Conservation (phyloP, 2,797 vertebrate genomes). For the Sebastes dallii region DNA sequence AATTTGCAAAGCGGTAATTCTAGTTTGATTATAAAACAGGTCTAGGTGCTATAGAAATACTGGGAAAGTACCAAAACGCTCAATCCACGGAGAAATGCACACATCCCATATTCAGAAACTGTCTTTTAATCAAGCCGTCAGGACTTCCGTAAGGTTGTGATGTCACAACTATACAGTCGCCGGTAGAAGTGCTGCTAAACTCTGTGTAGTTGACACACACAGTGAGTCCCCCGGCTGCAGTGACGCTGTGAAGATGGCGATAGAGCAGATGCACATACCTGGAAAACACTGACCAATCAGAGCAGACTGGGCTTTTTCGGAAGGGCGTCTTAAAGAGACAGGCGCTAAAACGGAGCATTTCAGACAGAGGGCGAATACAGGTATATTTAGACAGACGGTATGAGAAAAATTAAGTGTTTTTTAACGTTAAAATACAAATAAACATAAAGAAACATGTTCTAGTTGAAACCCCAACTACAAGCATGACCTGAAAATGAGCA, state of each 20-base stretch:
- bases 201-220: no score
- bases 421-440: neutral
- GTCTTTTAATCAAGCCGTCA: neutral
- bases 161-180: no score
- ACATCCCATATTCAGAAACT: rapidly evolving
- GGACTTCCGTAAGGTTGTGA: no score
- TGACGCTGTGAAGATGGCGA: no score
- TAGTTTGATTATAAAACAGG: no score
- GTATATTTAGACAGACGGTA: neutral
- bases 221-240: no score
- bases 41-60: neutral
- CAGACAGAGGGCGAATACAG: neutral
- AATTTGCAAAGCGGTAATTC: no score
- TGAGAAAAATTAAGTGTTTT: no score
- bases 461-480: neutral
- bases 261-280: no score
- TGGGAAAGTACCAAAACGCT: neutral
- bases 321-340: neutral
- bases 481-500: neutral
- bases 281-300: no score
- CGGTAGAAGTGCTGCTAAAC: no score
- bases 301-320: no score
- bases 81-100: neutral
- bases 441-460: neutral
- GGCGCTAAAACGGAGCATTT: neutral